phyloP scores from a whole-genome alignment of 2,888 invertebrate species.

The Drosophila anceps region DNA sequence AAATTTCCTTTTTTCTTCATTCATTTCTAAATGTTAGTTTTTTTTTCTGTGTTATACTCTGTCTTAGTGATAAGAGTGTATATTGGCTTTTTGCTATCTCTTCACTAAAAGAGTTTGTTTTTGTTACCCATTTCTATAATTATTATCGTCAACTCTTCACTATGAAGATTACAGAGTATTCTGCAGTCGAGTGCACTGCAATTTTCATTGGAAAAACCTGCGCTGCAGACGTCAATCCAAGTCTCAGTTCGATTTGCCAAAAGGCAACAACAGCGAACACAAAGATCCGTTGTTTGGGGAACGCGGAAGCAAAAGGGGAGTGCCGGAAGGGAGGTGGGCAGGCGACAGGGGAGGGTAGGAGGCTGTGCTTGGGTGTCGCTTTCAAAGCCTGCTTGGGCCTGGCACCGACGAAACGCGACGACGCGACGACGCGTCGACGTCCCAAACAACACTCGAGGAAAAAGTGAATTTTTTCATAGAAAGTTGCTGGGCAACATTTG shows the following conservation, averaged over 20 bases:
- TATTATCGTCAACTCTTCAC: too few relatives aligned
- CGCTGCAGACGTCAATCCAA: conserved; percentile 54
- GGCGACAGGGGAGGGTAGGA: background rate
- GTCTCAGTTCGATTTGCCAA: conserved; percentile 62
- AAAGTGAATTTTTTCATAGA: conserved; percentile 83
- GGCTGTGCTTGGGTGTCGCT: conserved; percentile 1
- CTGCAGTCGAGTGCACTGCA: background rate
- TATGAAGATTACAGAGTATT: background rate
- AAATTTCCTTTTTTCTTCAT: conserved; percentile 47
- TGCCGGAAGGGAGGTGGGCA: background rate
- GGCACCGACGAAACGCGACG: conserved; percentile 27
- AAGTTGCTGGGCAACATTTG: conserved; percentile 81
- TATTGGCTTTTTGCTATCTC: background rate
- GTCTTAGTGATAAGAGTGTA: background rate
- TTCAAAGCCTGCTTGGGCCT: conserved; percentile 59
- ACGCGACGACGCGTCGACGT: conserved; percentile 34
- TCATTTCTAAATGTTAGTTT: conserved; percentile 46
- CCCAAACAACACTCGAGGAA: conserved; percentile 68
- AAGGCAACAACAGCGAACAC: conserved; percentile 33
- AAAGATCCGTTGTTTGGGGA: conserved; percentile 10
- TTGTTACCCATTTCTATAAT: too few relatives aligned
- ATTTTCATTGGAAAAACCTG: conserved; percentile 40
- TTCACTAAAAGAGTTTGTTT: background rate
- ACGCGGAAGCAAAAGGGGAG: conserved; percentile 21
- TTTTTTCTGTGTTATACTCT: conserved; percentile 7